Percentiles rank a stretch among this genome's conserved stretches.
Evolutionary conservation across 2,797 vertebrate species (phyloP).

Genomic region (Synanceia verrucosa): DNA sequence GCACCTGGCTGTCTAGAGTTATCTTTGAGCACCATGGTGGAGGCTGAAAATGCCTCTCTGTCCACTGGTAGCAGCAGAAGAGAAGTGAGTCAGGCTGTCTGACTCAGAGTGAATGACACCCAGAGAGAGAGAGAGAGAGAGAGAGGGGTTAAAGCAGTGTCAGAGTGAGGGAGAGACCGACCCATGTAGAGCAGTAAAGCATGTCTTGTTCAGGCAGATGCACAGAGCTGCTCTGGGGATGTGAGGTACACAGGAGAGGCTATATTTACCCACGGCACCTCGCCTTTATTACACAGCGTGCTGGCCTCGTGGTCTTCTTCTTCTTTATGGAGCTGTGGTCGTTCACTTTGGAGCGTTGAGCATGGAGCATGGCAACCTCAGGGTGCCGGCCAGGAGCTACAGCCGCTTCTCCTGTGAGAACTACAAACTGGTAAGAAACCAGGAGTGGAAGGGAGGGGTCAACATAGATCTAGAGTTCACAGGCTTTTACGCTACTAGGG

Average conservation of each 20-base stretch:
- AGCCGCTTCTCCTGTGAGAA: slow-evolving; percentile 87
- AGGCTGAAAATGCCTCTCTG: neutral
- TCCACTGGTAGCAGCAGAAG: slow-evolving; percentile 14
- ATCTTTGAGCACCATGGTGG: neutral
- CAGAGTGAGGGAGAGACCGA: slow-evolving; percentile 27
- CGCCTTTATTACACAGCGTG: slow-evolving; percentile 45
- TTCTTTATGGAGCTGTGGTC: slow-evolving; percentile 16
- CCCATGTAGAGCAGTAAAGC: slow-evolving; percentile 14
- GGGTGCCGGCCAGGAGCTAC: slow-evolving; percentile 83
- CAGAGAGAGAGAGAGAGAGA: slow-evolving; percentile 20
- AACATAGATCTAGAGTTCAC: neutral
- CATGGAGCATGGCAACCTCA: slow-evolving; percentile 72
- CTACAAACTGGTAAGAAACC: slow-evolving; percentile 90
- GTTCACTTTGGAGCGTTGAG: too few relatives aligned
- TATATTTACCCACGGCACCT: slow-evolving; percentile 82
- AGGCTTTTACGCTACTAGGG: too few relatives aligned
- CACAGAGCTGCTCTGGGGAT: slow-evolving; percentile 13
- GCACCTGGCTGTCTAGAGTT: too few relatives aligned
- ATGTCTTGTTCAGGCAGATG: slow-evolving; percentile 23
- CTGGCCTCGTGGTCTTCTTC: slow-evolving; percentile 10
- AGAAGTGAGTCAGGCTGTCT: slow-evolving; percentile 50
- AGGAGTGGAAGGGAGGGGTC: neutral
- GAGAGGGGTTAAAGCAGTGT: slow-evolving; percentile 38
- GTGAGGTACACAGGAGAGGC: slow-evolving; percentile 44
- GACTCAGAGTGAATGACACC: slow-evolving; percentile 58